Evolutionary conservation across 2,797 vertebrate genomes (phyloP).

Genomic region (Phoebastria nigripes): DNA sequence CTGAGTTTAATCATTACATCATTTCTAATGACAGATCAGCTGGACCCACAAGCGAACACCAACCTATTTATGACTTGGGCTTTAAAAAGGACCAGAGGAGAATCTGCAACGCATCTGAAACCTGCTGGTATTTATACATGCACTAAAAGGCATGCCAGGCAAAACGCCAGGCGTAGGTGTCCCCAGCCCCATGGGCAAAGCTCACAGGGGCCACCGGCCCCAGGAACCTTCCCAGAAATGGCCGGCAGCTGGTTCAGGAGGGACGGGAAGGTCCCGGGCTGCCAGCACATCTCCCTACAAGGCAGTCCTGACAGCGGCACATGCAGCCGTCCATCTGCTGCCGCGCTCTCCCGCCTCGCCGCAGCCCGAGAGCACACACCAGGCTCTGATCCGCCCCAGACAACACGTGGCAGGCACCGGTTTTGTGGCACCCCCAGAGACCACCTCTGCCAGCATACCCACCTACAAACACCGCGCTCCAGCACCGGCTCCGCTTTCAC

Average conservation of each 20-base stretch:
- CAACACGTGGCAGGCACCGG: background rate
- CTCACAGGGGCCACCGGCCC: background rate
- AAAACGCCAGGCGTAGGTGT: background rate
- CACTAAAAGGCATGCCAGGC: background rate
- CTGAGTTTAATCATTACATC: background rate
- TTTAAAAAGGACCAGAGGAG: background rate
- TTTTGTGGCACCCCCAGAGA: background rate
- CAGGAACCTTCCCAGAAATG: conserved; percentile 1
- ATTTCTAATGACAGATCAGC: background rate
- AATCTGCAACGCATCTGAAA: background rate
- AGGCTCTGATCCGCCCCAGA: background rate
- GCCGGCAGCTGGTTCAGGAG: background rate
- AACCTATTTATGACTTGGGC: background rate
- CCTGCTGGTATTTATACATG: conserved; percentile 8
- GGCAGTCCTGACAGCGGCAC: background rate
- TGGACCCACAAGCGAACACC: background rate
- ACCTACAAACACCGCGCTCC: rapidly evolving
- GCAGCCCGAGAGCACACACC: background rate
- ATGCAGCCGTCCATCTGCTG: background rate
- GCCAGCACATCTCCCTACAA: conserved; percentile 22
- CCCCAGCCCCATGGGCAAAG: background rate
- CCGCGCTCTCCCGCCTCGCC: rapidly evolving
- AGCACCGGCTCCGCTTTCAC: background rate
- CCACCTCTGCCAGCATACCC: background rate
- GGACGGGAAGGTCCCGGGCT: background rate